Evolutionary conservation across 2,888 invertebrate genomes (phyloP).

Genomic region (Drosophila suboccidentalis): DNA sequence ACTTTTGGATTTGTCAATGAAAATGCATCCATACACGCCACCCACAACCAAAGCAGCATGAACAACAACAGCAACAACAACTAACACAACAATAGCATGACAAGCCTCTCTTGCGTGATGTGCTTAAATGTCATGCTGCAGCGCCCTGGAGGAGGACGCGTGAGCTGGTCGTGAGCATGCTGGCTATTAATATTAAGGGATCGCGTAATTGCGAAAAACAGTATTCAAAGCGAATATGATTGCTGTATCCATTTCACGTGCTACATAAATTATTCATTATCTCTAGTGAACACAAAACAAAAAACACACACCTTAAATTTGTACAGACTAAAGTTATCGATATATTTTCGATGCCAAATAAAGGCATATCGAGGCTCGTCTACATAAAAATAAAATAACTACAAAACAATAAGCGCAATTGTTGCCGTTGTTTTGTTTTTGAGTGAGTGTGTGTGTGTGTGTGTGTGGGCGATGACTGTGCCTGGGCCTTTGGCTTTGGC

Average conservation of each 20-base stretch:
- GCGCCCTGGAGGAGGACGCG: constrained; percentile 36
- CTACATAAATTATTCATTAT: not conserved
- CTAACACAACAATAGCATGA: constrained; percentile 32
- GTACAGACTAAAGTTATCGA: constrained; percentile 33
- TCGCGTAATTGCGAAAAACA: not conserved
- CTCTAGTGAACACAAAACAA: not conserved
- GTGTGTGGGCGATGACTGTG: constrained; percentile 54
- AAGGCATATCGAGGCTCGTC: constrained; percentile 23
- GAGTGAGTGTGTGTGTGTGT: constrained; percentile 18
- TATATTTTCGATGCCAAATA: constrained; percentile 38
- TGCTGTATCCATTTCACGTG: not conserved
- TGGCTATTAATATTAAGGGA: not conserved
- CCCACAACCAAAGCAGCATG: constrained; percentile 19
- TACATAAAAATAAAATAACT: constrained; percentile 8
- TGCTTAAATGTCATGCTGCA: constrained; percentile 51
- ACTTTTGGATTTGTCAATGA: constrained; percentile 55
- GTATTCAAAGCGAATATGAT: not conserved
- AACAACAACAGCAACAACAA: constrained; percentile 11
- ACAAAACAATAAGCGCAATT: constrained; percentile 54
- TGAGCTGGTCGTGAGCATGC: constrained; percentile 35
- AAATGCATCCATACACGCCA: constrained; percentile 52
- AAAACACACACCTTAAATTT: constrained; percentile 34
- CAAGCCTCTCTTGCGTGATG: constrained; percentile 51
- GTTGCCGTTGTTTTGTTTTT: constrained; percentile 34
- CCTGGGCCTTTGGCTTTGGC: constrained; percentile 56